A percentile compares a stretch with the other conserved stretches of the same genome.
Evolutionary conservation across 2,113 vertebrate genomes (phyloP).

Genomic region (Gnathonemus longibarbis): DNA sequence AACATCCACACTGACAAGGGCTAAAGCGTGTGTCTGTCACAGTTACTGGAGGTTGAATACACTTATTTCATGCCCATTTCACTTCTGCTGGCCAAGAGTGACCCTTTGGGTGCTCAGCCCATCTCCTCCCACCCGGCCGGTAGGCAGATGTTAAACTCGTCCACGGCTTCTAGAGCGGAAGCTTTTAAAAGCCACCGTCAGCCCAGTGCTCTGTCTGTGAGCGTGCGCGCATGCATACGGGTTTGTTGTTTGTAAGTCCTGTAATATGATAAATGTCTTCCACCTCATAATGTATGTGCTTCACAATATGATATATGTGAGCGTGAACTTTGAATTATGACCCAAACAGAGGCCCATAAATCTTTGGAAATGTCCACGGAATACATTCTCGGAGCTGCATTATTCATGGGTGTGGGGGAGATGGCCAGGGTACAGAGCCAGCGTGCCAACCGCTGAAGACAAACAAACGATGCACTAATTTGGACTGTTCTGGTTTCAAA

Average conservation of each 20-base stretch:
- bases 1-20: neutral
- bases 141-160: neutral
- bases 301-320: conserved; percentile 80
- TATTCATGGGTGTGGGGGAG: conserved; percentile 62
- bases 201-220: conserved; percentile 15
- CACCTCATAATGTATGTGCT: conserved; percentile 76
- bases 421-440: conserved; percentile 46
- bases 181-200: neutral
- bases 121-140: neutral
- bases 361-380: conserved; percentile 64
- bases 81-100: neutral
- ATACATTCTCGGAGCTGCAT: conserved; percentile 52
- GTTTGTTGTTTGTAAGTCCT: conserved; percentile 43
- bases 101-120: neutral
- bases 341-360: conserved; percentile 73
- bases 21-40: neutral
- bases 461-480: conserved; percentile 43
- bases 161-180: neutral
- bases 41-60: neutral
- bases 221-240: conserved; percentile 15
- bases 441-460: conserved; percentile 43
- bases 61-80: neutral
- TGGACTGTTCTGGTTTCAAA: conserved; percentile 39
- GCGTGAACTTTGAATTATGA: conserved; percentile 81
- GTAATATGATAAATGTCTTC: conserved; percentile 74